phyloP scores from a whole-genome alignment of 2,888 invertebrate genomes.

The Lasius fuliginosus region DNA sequence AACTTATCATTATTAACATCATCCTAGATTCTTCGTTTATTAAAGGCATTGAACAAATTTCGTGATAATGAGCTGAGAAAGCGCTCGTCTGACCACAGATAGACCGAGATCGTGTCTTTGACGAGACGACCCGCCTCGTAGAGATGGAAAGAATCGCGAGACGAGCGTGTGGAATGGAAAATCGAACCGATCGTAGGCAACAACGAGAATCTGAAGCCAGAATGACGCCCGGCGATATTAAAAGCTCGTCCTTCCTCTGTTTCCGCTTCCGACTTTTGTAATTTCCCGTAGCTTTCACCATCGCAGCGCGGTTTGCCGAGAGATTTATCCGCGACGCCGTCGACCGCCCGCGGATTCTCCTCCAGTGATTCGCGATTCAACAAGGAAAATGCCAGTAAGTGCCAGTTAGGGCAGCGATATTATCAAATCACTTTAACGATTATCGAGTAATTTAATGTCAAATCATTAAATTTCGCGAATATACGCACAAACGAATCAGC shows the following conservation, averaged over 20 bases:
- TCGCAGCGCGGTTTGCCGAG: slow-evolving; percentile 65
- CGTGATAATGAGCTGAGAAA: background rate
- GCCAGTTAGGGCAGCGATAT: slow-evolving; percentile 9
- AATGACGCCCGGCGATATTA: slow-evolving; percentile 82
- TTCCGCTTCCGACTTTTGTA: slow-evolving; percentile 86
- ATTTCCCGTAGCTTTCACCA: slow-evolving; percentile 84
- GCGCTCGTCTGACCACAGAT: background rate
- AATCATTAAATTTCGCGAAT: background rate
- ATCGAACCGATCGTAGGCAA: slow-evolving; percentile 69
- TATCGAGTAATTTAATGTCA: slow-evolving; percentile 9
- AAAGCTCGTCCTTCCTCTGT: slow-evolving; percentile 83
- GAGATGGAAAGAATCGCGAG: slow-evolving; percentile 20
- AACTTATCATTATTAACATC: background rate
- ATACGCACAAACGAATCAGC: background rate
- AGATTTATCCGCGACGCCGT: slow-evolving; percentile 71
- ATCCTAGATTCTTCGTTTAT: background rate
- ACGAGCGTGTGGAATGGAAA: slow-evolving; percentile 64
- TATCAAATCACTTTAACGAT: slow-evolving; percentile 13
- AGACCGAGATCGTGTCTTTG: background rate
- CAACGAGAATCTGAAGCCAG: slow-evolving; percentile 71
- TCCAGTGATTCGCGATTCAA: slow-evolving; percentile 58
- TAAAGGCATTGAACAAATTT: background rate
- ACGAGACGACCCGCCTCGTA: slow-evolving; percentile 23
- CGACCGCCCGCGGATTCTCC: slow-evolving; percentile 57
- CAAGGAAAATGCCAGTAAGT: slow-evolving; percentile 41